Percentiles rank a stretch among this genome's conserved stretches.
phyloP scores from a whole-genome alignment of 2,797 vertebrate species.

The Cyclura pinguis region DNA sequence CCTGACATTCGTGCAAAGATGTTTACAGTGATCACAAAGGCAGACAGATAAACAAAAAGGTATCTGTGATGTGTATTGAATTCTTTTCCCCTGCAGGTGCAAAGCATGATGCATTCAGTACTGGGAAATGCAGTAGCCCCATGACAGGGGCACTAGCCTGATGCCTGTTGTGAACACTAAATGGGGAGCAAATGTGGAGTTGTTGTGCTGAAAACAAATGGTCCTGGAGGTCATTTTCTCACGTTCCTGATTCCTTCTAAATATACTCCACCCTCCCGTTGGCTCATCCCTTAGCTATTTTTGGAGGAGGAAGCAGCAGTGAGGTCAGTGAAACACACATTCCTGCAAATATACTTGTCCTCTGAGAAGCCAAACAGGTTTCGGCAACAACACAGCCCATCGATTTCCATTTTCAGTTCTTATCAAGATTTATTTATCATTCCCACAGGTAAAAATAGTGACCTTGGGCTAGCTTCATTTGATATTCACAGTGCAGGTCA shows the following conservation, averaged over 20 bases:
- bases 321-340: conserved; percentile 33
- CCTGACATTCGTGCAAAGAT: not conserved
- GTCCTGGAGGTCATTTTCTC: not conserved
- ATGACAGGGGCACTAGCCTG: too few species aligned
- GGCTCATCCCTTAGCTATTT: conserved; percentile 30
- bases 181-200: not conserved
- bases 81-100: not conserved
- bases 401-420: conserved; percentile 71
- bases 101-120: not conserved
- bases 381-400: conserved; percentile 44
- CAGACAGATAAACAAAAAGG: not conserved
- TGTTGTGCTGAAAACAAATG: not conserved
- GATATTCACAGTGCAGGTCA: conserved; percentile 66
- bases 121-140: not conserved
- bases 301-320: conserved; percentile 32
- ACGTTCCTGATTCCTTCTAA: not conserved
- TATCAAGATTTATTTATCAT: conserved; percentile 73
- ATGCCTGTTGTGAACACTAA: not conserved
- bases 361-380: conserved; percentile 32
- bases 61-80: not conserved
- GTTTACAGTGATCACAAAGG: not conserved
- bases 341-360: conserved; percentile 25
- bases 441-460: conserved; percentile 70
- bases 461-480: conserved; percentile 69
- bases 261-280: not conserved